Percentiles rank a stretch among this genome's conserved stretches.
These are phyloP conservation scores for Zaprionus lineosus DNA, from an alignment of 2,888 invertebrate species.

Conservation along the genomic window DNA sequence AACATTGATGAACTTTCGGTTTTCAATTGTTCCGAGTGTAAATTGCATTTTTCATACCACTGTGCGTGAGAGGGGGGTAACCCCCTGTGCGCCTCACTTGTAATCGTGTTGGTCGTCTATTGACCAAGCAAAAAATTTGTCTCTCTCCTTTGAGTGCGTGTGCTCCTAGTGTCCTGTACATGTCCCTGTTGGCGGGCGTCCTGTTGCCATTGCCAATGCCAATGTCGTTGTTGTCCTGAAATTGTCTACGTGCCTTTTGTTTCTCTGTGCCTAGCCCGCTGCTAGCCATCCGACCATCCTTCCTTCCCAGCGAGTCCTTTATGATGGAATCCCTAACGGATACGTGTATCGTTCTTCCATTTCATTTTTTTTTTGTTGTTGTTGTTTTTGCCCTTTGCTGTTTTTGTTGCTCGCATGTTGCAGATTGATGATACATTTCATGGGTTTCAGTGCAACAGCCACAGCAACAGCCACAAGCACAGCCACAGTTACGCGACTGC, in stretches of 20 bases:
- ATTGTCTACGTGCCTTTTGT: conserved; percentile 72
- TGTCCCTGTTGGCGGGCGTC: conserved; percentile 29
- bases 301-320: conserved; percentile 40
- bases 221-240: conserved; percentile 26
- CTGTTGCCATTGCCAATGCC: conserved; percentile 23
- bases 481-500: conserved; percentile 44
- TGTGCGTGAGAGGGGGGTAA: conserved; percentile 19
- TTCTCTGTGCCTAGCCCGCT: conserved; percentile 14
- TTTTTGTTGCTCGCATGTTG: conserved; percentile 12
- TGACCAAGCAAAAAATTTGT: conserved; percentile 53
- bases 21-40: too few species aligned
- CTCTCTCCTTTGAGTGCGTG: conserved; percentile 57
- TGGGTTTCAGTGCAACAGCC: too few species aligned
- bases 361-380: conserved; percentile 4
- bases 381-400: too few species aligned
- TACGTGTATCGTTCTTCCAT: conserved; percentile 45
- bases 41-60: conserved; percentile 3
- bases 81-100: conserved; percentile 9
- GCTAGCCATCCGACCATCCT: conserved; percentile 1
- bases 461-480: conserved; percentile 4
- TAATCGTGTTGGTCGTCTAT: conserved; percentile 38
- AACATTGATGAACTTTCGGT: too few species aligned
- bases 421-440: conserved; percentile 60
- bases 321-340: conserved; percentile 57
- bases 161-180: conserved; percentile 30